phyloP scores from a whole-genome alignment of 2,888 invertebrate species.

The Gandaritis pyraliata region DNA sequence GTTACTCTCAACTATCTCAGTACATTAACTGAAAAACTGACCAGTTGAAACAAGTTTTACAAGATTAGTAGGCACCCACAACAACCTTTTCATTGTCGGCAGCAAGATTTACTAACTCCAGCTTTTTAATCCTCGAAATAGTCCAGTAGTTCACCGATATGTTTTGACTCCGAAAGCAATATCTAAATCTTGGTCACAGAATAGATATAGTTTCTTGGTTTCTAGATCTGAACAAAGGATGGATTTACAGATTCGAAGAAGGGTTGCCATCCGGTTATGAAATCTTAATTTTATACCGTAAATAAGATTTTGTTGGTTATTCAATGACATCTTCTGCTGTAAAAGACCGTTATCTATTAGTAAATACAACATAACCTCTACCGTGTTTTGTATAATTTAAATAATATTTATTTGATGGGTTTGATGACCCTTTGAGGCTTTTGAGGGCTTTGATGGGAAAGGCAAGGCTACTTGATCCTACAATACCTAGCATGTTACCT shows the following conservation, averaged over 20 bases:
- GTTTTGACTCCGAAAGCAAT: conserved; percentile 14
- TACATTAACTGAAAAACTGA: conserved; percentile 9
- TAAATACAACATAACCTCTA: too few relatives aligned
- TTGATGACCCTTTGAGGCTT: too few relatives aligned
- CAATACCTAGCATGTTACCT: too few relatives aligned
- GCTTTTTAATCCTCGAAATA: conserved; percentile 17
- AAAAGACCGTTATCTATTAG: too few relatives aligned
- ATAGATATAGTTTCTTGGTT: too few relatives aligned
- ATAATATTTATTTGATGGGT: too few relatives aligned
- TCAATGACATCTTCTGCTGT: too few relatives aligned
- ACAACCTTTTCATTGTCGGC: conserved; percentile 1
- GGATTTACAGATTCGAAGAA: conserved; percentile 39
- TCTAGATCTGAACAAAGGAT: conserved; percentile 32
- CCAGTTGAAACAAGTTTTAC: conserved; percentile 10
- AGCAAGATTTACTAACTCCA: not conserved
- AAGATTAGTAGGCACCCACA: conserved; percentile 14
- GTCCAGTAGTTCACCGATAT: conserved; percentile 26
- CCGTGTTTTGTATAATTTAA: too few relatives aligned
- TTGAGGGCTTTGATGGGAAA: too few relatives aligned
- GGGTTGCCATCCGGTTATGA: conserved; percentile 29
- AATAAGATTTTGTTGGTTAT: not conserved
- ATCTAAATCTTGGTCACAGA: conserved; percentile 23
- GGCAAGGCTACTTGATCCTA: too few relatives aligned
- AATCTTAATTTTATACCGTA: conserved; percentile 25
- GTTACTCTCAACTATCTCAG: conserved; percentile 17